A percentile compares a stretch with the other conserved stretches of the same genome.
Evolutionary conservation across 1,140 invertebrate species (phyloP).

Genomic region (Penaeus chinensis): DNA sequence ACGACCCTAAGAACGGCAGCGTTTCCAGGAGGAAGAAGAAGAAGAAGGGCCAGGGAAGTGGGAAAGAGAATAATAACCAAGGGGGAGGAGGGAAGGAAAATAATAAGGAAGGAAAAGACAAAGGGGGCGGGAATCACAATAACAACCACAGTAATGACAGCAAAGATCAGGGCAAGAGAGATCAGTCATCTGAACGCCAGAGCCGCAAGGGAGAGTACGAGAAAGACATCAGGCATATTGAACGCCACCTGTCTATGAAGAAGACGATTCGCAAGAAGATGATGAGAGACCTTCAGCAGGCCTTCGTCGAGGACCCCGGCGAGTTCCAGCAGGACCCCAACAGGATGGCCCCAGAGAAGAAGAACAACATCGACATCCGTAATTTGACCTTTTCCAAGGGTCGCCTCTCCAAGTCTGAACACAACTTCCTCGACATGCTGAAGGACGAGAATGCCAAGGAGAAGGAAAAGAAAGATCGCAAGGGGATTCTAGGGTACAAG

Average conservation of each 20-base stretch:
- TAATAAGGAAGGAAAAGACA: conserved; percentile 30
- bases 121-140: conserved; percentile 38
- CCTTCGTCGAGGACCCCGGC: conserved; percentile 80
- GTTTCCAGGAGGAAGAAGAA: conserved; percentile 62
- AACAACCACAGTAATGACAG: conserved; percentile 11
- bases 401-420: conserved; percentile 70
- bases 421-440: conserved; percentile 79
- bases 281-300: conserved; percentile 82
- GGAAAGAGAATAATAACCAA: conserved; percentile 67
- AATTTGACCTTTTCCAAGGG: conserved; percentile 73
- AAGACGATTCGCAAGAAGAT: conserved; percentile 88
- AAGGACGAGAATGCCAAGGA: conserved; percentile 67
- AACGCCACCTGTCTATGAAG: conserved; percentile 86
- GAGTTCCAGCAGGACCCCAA: conserved; percentile 77
- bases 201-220: conserved; percentile 67
- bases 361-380: conserved; percentile 77
- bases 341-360: conserved; percentile 74
- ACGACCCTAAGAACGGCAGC: conserved; percentile 70
- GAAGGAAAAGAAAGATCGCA: conserved; percentile 63
- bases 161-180: conserved; percentile 10
- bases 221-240: conserved; percentile 80
- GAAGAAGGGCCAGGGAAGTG: conserved; percentile 72
- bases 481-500: conserved; percentile 45
- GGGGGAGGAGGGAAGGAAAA: conserved; percentile 32
- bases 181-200: conserved; percentile 2